Evolutionary conservation across 2,797 vertebrate genomes (phyloP), one percentile per base, ranked within the genome.

Genomic region (Scolopax rusticola): DNA sequence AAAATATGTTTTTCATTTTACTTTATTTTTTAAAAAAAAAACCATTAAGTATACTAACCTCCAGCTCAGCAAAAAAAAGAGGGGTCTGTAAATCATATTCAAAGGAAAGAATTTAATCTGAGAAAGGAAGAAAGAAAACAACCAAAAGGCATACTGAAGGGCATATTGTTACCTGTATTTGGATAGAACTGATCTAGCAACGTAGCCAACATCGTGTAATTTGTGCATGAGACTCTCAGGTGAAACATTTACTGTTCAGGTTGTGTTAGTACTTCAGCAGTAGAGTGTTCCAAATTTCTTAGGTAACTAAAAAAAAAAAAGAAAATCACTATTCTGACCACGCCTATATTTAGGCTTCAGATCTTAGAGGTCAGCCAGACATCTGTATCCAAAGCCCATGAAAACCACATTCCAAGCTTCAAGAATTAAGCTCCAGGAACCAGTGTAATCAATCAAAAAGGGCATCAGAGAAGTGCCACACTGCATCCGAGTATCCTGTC

Each of bases 361-460:
- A 68, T 59, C 50, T 51, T 8, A 15, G 23, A 19, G 43, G 21
- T 67, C 64, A 81, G 43, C 5, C 30, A 59, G 20, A 45, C 51
- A 56, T 18, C 74, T 76, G 36, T 40, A 60, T 59, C 30, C 36
- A 32, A 76, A 56, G n/a, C 23, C n/a, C 47, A 43, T n/a, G 53
- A 91, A 51, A 74, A 48, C 6, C 7, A 1, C 1, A 43, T 38
- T 40, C 47, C 50, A 30, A 38, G 45, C n/a, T 41, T 28, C 4
- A 63, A 40, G 74, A 89, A 74, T 32, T n/a, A 70, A 82, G 50
- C 28, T 69, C 18, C 73, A 74, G 51, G 32, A 92, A 60, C 20
- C 4, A 17, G 8, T 0, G 0, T 15, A 27, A 59, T n/a, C 30
- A n/a, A 32, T 63, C 28, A 38, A 43, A 47, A 43, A 54, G 40